phyloP scores from a whole-genome alignment of 2,888 invertebrate species.

The Autographa pulchrina region DNA sequence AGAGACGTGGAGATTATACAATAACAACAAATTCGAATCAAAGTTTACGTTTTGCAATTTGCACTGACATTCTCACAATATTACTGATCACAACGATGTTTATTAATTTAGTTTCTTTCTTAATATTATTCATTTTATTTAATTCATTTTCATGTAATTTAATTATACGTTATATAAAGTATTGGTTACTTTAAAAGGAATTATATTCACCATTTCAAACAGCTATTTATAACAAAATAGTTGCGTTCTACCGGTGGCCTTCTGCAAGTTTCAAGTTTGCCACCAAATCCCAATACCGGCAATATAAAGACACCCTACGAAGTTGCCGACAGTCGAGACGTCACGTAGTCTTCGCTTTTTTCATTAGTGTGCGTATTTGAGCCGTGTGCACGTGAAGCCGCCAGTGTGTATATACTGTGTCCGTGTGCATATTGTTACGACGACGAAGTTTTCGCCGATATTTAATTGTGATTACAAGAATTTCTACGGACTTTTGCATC shows the following conservation, averaged over 20 bases:
- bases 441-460: constrained; percentile 66
- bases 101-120: background rate
- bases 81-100: background rate
- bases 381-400: constrained; percentile 35
- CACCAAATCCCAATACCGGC: background rate
- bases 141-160: too few species aligned
- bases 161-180: too few species aligned
- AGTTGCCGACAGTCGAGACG: constrained; percentile 51
- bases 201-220: too few species aligned
- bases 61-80: background rate
- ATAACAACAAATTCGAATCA: background rate
- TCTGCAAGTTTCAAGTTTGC: background rate
- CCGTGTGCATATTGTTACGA: constrained; percentile 70
- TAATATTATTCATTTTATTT: too few species aligned
- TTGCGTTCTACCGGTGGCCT: background rate
- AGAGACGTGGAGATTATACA: too few species aligned
- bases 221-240: too few species aligned
- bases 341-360: constrained; percentile 57
- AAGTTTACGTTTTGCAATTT: background rate
- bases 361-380: constrained; percentile 38
- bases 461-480: constrained; percentile 57
- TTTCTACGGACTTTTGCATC: constrained; percentile 44
- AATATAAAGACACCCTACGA: background rate
- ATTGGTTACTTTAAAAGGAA: too few species aligned
- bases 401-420: too few species aligned